phyloP scores from a whole-genome alignment of 2,113 vertebrate species.

The Callocephalon fimbriatum region DNA sequence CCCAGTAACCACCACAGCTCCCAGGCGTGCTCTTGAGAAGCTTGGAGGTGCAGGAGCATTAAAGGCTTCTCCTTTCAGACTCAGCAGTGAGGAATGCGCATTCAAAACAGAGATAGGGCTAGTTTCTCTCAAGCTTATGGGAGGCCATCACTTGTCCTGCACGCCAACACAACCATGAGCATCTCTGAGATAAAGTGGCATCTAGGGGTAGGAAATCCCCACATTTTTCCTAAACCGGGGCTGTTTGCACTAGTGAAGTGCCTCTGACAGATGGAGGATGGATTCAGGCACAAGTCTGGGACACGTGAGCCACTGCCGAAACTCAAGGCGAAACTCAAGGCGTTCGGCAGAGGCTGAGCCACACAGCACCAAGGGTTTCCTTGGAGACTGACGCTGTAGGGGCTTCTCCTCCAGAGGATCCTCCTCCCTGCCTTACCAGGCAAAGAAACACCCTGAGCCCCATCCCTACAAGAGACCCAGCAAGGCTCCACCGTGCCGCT shows the following conservation, averaged over 20 bases:
- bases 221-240: background rate
- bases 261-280: background rate
- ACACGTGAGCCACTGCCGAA: background rate
- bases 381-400: slow-evolving; percentile 11
- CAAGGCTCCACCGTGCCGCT: accelerated
- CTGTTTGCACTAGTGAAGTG: background rate
- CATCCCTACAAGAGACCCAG: background rate
- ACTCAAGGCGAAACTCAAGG: background rate
- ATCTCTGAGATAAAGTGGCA: background rate
- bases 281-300: background rate
- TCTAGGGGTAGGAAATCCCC: background rate
- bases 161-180: background rate
- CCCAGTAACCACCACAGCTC: background rate
- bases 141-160: background rate
- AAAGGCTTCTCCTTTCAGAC: background rate
- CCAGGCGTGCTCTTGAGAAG: background rate
- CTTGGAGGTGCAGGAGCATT: background rate
- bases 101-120: background rate
- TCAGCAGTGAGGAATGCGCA: background rate
- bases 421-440: background rate
- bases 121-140: accelerated
- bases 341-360: background rate
- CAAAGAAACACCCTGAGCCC: background rate
- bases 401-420: background rate
- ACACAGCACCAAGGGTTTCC: background rate